Evolutionary conservation across 2,888 invertebrate species (phyloP), one percentile per base, ranked within the genome.

Genomic region (Alloplasta piceator): DNA sequence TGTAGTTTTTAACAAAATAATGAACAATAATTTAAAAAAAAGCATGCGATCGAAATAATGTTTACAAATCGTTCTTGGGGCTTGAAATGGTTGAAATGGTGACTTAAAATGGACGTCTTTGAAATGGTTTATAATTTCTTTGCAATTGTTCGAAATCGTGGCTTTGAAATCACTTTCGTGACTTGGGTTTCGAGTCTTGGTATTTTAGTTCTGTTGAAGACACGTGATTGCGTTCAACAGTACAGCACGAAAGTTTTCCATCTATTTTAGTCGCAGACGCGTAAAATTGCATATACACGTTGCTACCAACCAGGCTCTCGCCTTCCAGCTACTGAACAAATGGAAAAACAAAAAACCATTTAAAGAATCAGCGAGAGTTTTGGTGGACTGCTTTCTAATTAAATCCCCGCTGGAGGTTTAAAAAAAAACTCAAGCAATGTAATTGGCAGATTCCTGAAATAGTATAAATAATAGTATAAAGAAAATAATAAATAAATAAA

Each of bases 201-300:
- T 43, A 43, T 10, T 1, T 4, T 1, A 43, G 43, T 43, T 43
- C 43, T 10, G 6, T 43, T 43, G 10, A 43, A 43, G 43, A 43
- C 43, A 43, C 43, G 43, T 10, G 43, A 43, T 10, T 6, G 26
- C 26, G 43, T 43, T 43, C 6, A 10, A 6, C 43, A 43, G 7
- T 43, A 36, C 26, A 9, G 46, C 56, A 58, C 61, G 26, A 43
- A 12, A 48, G 14, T 64, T 79, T 79, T 14, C 46, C 68, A 48
- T 68, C 79, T 79, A 79, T 79, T 79, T 79, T 52, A 48, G 79
- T 79, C 36, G 60, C 14, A 50, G 74, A 64, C 56, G 64, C 12
- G 12, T 55, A 55, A 46, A 73, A 78, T 68, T 36, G 60, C 56
- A 48, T 38, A 52, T 52, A 41, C 50, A 39, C 16, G 26, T 66